Conservation (phyloP, 2,113 vertebrate genomes). For the Cyanoderma ruficeps region DNA sequence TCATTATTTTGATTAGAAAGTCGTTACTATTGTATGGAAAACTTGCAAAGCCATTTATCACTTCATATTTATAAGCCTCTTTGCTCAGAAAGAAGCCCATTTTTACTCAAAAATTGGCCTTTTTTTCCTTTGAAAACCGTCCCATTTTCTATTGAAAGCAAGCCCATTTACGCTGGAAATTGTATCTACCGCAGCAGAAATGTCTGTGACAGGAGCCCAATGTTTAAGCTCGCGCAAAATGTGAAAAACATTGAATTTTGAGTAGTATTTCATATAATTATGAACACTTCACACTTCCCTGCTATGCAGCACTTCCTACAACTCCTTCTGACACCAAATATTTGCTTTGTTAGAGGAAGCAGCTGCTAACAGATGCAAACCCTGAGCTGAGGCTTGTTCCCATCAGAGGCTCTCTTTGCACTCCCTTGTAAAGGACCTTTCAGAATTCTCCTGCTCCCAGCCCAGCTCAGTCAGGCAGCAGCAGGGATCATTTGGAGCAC, state of each 20-base stretch:
- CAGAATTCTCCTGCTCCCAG: neutral
- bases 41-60: constrained; percentile 22
- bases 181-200: constrained; percentile 18
- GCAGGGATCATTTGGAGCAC: neutral
- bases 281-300: neutral
- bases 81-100: neutral
- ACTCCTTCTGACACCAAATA: constrained; percentile 43
- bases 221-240: neutral
- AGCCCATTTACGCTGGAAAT: constrained; percentile 39
- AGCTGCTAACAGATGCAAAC: neutral
- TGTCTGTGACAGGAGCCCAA: constrained; percentile 24
- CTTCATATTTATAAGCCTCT: constrained; percentile 1
- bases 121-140: constrained; percentile 20
- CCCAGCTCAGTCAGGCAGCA: neutral
- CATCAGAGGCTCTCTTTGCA: neutral
- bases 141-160: constrained; percentile 42
- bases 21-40: neutral
- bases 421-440: neutral
- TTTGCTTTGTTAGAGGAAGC: constrained; percentile 16
- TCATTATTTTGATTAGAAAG: constrained; percentile 40
- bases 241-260: constrained; percentile 26
- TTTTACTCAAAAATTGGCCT: constrained; percentile 37
- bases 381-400: neutral
- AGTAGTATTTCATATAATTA: constrained; percentile 32
- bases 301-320: neutral